Conservation (phyloP, 2,113 vertebrate species). For the Semicossyphus pulcher region DNA sequence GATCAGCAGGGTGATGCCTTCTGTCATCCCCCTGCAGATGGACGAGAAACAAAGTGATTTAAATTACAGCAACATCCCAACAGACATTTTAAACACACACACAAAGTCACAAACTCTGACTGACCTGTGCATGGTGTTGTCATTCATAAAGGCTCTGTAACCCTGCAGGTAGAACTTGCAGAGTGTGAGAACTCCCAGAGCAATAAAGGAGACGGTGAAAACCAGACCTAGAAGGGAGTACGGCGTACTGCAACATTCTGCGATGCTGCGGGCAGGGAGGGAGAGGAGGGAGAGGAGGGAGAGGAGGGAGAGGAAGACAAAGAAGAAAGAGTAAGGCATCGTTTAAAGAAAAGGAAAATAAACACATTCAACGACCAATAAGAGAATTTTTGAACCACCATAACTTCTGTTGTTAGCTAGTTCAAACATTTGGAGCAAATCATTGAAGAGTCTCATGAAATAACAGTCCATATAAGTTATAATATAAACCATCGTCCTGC, state of each 20-base stretch:
- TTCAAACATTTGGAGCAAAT: no score
- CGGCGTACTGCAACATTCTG: slow-evolving; percentile 97
- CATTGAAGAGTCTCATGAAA: no score
- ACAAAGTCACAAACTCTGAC: neutral
- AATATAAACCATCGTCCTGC: no score
- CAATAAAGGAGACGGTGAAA: slow-evolving; percentile 97
- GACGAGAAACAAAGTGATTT: neutral
- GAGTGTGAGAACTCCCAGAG: slow-evolving; percentile 95
- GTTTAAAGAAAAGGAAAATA: neutral
- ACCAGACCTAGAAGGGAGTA: slow-evolving; percentile 96
- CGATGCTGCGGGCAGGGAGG: slow-evolving; percentile 84
- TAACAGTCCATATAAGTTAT: no score
- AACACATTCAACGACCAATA: neutral
- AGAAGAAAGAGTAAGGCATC: no score
- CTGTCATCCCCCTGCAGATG: slow-evolving; percentile 92
- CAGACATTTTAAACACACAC: neutral
- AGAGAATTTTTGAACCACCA: neutral
- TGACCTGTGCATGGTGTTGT: slow-evolving; percentile 97
- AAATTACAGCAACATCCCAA: neutral
- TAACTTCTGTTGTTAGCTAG: no score
- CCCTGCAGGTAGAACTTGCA: slow-evolving; percentile 99
- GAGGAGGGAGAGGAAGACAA: neutral
- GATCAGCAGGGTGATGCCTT: slow-evolving; percentile 95
- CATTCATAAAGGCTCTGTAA: slow-evolving; percentile 97
- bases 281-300: neutral